Base-by-base conservation (phyloP, 2,888 invertebrate species). In the Pharmacophagus antenor region DNA sequence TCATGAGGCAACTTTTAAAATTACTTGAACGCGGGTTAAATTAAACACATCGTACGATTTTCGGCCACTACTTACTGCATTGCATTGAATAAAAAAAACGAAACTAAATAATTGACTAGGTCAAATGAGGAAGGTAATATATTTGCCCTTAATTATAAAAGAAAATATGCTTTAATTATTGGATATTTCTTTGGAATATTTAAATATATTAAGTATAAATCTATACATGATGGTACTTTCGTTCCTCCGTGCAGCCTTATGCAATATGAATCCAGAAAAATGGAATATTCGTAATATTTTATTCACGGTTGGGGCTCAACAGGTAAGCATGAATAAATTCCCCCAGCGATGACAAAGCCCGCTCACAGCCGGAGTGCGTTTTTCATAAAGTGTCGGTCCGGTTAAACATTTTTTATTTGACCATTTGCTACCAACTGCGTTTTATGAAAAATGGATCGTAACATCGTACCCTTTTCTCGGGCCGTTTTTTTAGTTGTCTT, bases 401-500 rank as follows among this genome's bases (percentile, higher is more conserved):
- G 85, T 88, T 86, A 82, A 85, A 85, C 84, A 88, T 88, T 88
- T 90, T 90, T 90, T 90, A 89, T 88, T 84, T 81, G 85, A 76
- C 85, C 88, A 88, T 90, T 90, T 88, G 90, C 90, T 90, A 90
- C 90, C 89, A 90, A 90, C 90, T 89, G 90, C 89, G 90, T 87
- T 84, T 78, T 87, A 88, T 90, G 90, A 90, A 89, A 90, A 89
- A 90, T 90, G 87, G 85, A 85, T 86, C 85, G 85, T 86, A 85
- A 87, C 84, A 83, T 82, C 83, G 82, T 90, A 89, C 88, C 88
- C 89, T 89, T 89, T 89, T 88, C 85, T 84, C 79, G 77, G 82
- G 74, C 75, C 63, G 69, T 61, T 79, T 79, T 85, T 86, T 86
- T 83, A 79, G 80, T n/a, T n/a, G 4, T 37, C 37, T n/a, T 31